Evolutionary conservation across 2,888 invertebrate genomes (phyloP), one percentile per base, ranked within the genome.

Genomic region (Congeria kusceri): DNA sequence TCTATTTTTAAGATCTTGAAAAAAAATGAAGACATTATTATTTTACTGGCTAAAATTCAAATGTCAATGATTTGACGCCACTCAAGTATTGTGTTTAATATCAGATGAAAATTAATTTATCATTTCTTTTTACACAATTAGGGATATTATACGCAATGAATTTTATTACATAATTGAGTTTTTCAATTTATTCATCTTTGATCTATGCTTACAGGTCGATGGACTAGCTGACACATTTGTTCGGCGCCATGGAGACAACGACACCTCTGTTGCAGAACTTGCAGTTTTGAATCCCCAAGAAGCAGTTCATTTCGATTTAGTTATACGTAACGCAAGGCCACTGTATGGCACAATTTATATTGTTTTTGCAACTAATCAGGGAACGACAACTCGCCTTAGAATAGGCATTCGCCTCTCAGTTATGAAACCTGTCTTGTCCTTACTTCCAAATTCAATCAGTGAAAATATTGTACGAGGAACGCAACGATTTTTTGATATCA

Each of bases 281-380:
- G 15, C 39, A 27, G 44, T 0, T 9, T 46, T 75, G 5, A 27
- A 27, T n/a, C 57, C n/a, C 13, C n/a, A 13, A 9, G 63, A 68
- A 2, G 28, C 46, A 23, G 15, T 75, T 13, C 23, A 7, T 4
- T 72, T 81, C 47, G 76, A 81, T 44, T n/a, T 84, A 15, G 56
- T 65, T 11, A 23, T 84, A 18, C 68, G 9, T 15, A 59, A 70
- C n/a, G 71, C 81, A 20, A 20, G 56, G 25, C 81, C 81, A 13
- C 53, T 84, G 13, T 32, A 59, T 11, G 84, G 84, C 5, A 77
- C 68, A 9, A 70, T 84, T 27, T 73, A 58, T 58, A 49, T 81
- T 7, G 56, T 74, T 44, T 84, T 84, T 62, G 44, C 61, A 18
- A 59, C 79, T 13, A 20, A 27, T 2, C 67, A 67, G 1, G 72